Evolutionary conservation across 2,888 invertebrate species (phyloP), one percentile per base, ranked within the genome.

Genomic region (Cepaea hortensis): DNA sequence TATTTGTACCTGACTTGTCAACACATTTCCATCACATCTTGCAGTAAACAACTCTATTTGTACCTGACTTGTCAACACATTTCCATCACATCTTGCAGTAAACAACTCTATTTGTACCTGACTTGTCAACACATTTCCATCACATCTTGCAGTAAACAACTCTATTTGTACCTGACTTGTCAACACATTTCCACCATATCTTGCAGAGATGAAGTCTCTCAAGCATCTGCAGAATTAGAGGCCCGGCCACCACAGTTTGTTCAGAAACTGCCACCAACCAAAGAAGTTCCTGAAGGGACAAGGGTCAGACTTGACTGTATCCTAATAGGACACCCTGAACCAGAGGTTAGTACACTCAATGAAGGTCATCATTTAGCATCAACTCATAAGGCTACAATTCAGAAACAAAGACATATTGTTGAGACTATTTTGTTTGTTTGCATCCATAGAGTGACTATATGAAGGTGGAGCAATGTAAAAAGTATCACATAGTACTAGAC

Each of bases 221-320:
- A 91, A 61, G 91, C 96, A 90, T 96, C 96, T 65, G 96, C 96
- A 95, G 97, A 97, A 92, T 96, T 96, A 0, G 95, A 96, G n/a
- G 96, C 96, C n/a, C 80, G 82, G 35, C 81, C 85, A 20, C 94
- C 94, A 18, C 90, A 87, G 65, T 93, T 94, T 90, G 90, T 91
- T 9, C 93, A 93, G 89, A 91, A 90, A 75, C 91, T 94, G 70
- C 83, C 91, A 65, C 90, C 92, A 72, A 91, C 92, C 87, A 90
- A 91, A 85, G 93, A 93, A 85, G 93, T 91, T 7, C 92, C 92
- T 88, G 94, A 94, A 87, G 94, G 94, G 18, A 90, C 90, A 84
- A 88, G 93, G 70, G 94, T 93, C 62, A 88, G 93, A 68, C 91
- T 95, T 79, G 95, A 95, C 88, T 95, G 95, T 91, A 93, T 95